These are phyloP conservation scores for Agrotis segetum DNA, from an alignment of 2,888 invertebrate genomes.

Conservation along the genomic window DNA sequence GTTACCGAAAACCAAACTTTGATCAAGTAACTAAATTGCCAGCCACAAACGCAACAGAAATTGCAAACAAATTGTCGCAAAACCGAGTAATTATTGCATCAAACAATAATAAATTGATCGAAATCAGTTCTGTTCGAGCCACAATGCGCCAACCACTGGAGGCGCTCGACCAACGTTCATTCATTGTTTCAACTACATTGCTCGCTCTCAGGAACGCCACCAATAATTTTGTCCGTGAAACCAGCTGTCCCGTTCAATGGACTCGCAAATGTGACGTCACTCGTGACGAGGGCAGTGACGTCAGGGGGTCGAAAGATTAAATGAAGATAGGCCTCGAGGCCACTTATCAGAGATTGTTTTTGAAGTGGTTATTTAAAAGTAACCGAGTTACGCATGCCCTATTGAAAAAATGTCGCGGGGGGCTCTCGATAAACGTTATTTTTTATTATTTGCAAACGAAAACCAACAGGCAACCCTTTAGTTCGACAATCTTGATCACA, in stretches of 20 bases:
- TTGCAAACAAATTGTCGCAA: slow-evolving; percentile 72
- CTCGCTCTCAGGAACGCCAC: slow-evolving; percentile 51
- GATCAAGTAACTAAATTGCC: slow-evolving; percentile 57
- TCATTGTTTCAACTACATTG: slow-evolving; percentile 74
- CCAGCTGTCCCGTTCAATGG: slow-evolving; percentile 43
- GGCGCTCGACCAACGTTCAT: slow-evolving; percentile 62
- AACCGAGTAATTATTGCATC: slow-evolving; percentile 77
- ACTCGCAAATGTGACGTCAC: slow-evolving; percentile 35
- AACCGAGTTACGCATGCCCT: slow-evolving; percentile 71
- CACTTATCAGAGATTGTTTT: slow-evolving; percentile 83
- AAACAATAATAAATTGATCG: slow-evolving; percentile 82
- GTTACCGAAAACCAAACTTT: slow-evolving; percentile 40
- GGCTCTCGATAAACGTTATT: slow-evolving; percentile 18
- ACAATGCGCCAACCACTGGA: slow-evolving; percentile 41
- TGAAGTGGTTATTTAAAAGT: slow-evolving; percentile 82
- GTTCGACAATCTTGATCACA: slow-evolving; percentile 27
- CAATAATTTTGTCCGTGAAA: slow-evolving; percentile 38
- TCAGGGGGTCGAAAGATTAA: slow-evolving; percentile 73
- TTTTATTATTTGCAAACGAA: slow-evolving; percentile 27
- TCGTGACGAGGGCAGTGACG: slow-evolving; percentile 26
- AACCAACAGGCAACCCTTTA: slow-evolving; percentile 9
- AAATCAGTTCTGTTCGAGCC: slow-evolving; percentile 65
- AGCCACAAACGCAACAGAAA: slow-evolving; percentile 68
- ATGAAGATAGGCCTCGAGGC: slow-evolving; percentile 69
- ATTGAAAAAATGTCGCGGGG: slow-evolving; percentile 52